phyloP scores from a whole-genome alignment of 2,113 vertebrate species.

The Bufo gargarizans region DNA sequence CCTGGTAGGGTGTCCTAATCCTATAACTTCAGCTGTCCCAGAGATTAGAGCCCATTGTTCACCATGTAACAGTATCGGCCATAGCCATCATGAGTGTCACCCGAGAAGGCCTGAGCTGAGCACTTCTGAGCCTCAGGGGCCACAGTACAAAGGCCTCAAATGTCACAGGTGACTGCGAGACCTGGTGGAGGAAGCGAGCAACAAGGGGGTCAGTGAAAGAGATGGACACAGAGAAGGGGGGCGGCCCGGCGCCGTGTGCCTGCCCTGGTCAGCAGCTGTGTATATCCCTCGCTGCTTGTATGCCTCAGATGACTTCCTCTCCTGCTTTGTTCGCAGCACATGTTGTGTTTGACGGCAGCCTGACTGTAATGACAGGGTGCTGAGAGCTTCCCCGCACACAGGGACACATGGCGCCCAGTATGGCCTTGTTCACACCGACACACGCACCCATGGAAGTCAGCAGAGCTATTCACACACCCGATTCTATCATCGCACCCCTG shows the following conservation, averaged over 20 bases:
- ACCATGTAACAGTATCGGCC: too few relatives aligned
- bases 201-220: too few relatives aligned
- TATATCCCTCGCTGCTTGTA: neutral
- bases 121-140: neutral
- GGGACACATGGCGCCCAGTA: neutral
- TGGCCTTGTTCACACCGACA: too few relatives aligned
- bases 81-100: neutral
- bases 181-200: neutral
- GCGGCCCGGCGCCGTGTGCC: neutral
- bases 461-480: too few relatives aligned
- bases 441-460: too few relatives aligned
- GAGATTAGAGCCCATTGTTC: too few relatives aligned
- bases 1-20: too few relatives aligned
- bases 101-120: neutral
- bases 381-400: neutral
- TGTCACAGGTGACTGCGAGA: neutral
- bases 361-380: slow-evolving; percentile 23
- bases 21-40: too few relatives aligned
- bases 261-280: slow-evolving; percentile 17
- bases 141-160: neutral
- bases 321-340: neutral
- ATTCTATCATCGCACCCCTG: too few relatives aligned
- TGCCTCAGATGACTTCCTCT: slow-evolving; percentile 1
- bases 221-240: neutral
- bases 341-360: neutral